phyloP scores from a whole-genome alignment of 2,888 invertebrate genomes.

The Melanargia galathea region DNA sequence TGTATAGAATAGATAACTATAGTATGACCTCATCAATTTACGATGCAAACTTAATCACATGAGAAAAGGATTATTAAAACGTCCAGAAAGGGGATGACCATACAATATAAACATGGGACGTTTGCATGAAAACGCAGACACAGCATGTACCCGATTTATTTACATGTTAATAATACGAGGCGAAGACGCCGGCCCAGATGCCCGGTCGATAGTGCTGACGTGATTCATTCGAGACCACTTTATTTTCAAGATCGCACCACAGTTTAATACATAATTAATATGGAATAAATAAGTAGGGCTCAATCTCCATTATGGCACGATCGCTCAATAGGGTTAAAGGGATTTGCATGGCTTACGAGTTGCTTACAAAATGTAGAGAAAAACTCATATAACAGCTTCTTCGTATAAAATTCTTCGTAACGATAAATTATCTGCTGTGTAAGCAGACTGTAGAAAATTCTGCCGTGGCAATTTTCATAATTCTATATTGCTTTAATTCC shows the following conservation, averaged over 20 bases:
- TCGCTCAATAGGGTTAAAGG: background rate
- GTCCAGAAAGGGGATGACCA: slow-evolving; percentile 34
- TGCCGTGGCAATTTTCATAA: background rate
- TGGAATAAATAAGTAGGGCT: slow-evolving; percentile 29
- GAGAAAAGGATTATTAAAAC: slow-evolving; percentile 18
- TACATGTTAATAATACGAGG: slow-evolving; percentile 70
- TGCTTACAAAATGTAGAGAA: background rate
- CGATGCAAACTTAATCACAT: background rate
- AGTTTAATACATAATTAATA: slow-evolving; percentile 36
- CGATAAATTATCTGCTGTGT: background rate
- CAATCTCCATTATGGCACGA: slow-evolving; percentile 7
- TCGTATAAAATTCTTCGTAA: slow-evolving; percentile 1
- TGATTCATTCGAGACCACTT: slow-evolving; percentile 48
- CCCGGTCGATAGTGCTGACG: slow-evolving; percentile 55
- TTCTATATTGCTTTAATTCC: background rate
- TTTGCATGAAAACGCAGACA: slow-evolving; percentile 54
- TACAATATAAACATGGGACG: slow-evolving; percentile 45
- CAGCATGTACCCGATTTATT: slow-evolving; percentile 60
- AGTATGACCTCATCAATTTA: background rate
- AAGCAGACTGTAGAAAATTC: background rate
- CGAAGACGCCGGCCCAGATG: slow-evolving; percentile 47
- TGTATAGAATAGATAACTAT: no score
- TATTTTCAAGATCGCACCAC: slow-evolving; percentile 34
- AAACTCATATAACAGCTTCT: background rate
- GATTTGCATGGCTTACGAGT: slow-evolving; percentile 7